phyloP scores from a whole-genome alignment of 2,113 vertebrate species.

The Alouatta palliata region DNA sequence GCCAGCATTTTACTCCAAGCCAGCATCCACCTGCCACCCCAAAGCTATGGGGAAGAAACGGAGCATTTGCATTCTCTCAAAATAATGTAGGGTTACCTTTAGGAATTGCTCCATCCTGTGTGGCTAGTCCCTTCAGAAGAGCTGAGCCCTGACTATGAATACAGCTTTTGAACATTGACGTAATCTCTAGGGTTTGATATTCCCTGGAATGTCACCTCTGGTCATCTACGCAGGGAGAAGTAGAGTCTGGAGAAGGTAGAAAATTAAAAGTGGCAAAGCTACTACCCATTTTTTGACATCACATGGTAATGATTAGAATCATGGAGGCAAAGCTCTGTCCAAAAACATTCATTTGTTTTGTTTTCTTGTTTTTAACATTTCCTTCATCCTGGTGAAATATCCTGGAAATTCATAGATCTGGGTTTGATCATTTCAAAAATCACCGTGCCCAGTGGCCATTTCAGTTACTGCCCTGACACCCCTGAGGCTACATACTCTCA shows the following conservation, averaged over 20 bases:
- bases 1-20: neutral
- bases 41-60: neutral
- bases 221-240: neutral
- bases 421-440: neutral
- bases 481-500: neutral
- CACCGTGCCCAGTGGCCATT: neutral
- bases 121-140: neutral
- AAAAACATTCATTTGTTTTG: neutral
- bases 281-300: neutral
- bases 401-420: neutral
- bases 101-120: neutral
- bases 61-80: neutral
- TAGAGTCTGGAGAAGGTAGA: neutral
- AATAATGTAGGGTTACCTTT: neutral
- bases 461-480: too few relatives aligned
- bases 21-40: neutral
- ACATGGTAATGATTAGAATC: neutral
- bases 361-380: neutral
- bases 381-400: neutral
- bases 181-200: neutral
- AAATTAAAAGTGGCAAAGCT: neutral
- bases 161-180: neutral
- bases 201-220: neutral
- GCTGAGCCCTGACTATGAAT: neutral
- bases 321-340: neutral